Evolutionary conservation across 2,113 vertebrate genomes (phyloP), one percentile per base, ranked within the genome.

Genomic region (Girardinichthys multiradiatus): DNA sequence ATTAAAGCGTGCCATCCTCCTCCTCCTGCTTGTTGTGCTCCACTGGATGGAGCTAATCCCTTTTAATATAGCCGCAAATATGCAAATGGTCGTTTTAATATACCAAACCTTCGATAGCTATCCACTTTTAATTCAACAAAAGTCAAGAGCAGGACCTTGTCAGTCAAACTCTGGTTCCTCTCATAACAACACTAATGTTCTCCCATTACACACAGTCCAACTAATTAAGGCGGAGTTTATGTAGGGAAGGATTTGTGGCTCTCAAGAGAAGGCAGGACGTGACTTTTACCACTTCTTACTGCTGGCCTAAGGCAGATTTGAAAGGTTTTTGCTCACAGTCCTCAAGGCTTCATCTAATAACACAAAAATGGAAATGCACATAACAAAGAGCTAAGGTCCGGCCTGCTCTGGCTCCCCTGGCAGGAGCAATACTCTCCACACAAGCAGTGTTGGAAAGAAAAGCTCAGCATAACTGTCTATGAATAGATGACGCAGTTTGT

Each of bases 21-120:
- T 88, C 79, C 83, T 95, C 95, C 96, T 96, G 97, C 96, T 97
- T 98, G 97, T 98, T 97, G 96, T 96, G 95, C 95, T 94, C 95
- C 94, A 92, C 84, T 94, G 95, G 96, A 95, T 96, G 94, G 93
- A 95, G 95, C 95, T 97, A 96, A 99, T 99, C 96, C 96, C 94
- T 96, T 97, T 98, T 99, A 99, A 99, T 99, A 99, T 97, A 94
- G 94, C 94, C 85, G 96, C 95, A 95, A 95, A 96, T 98, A 99
- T 98, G 97, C 97, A 98, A 99, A 98, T 96, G 94, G 94, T 76
- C 95, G 89, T 97, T 97, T 96, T 96, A 98, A 98, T 98, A 98
- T 97, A 96, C 95, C 95, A 88, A 95, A 95, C 95, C 95, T 94
- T 95, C 95, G 93, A 91, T 90, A 91, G 94, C 95, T 94, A 97